Conservation (phyloP, 2,113 vertebrate genomes). For the Parus major region DNA sequence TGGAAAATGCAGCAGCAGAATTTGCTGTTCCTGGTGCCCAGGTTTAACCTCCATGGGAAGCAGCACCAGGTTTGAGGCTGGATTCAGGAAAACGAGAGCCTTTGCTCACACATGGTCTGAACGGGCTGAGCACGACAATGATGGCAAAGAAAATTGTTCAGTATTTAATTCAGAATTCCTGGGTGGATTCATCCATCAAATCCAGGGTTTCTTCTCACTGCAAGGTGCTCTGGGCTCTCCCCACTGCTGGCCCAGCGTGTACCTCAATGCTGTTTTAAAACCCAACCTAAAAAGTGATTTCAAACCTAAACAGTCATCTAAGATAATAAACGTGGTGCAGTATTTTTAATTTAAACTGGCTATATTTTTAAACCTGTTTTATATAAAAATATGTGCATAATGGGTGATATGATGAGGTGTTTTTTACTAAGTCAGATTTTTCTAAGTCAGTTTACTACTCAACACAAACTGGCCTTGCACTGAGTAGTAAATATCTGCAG, state of each 20-base stretch:
- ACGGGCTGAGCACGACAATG: accelerated
- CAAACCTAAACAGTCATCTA: background rate
- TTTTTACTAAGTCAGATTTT: background rate
- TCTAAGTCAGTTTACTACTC: background rate
- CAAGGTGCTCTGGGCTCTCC: background rate
- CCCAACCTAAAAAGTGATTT: background rate
- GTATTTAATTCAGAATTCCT: background rate
- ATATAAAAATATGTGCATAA: background rate
- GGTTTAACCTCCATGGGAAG: background rate
- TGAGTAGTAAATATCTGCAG: background rate
- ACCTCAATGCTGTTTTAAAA: background rate
- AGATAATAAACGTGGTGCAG: background rate
- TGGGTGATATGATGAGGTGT: background rate
- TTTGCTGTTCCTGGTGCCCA: background rate
- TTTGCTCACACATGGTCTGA: background rate
- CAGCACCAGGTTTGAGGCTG: accelerated
- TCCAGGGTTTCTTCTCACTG: background rate
- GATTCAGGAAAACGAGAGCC: background rate
- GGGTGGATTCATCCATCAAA: background rate
- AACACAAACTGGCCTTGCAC: background rate
- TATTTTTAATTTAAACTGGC: background rate
- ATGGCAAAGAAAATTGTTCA: background rate
- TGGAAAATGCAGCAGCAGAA: background rate
- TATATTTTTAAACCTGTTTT: background rate
- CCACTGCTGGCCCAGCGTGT: background rate